Base-by-base conservation (phyloP, 1,140 invertebrate species). In the Eriosoma lanigerum region DNA sequence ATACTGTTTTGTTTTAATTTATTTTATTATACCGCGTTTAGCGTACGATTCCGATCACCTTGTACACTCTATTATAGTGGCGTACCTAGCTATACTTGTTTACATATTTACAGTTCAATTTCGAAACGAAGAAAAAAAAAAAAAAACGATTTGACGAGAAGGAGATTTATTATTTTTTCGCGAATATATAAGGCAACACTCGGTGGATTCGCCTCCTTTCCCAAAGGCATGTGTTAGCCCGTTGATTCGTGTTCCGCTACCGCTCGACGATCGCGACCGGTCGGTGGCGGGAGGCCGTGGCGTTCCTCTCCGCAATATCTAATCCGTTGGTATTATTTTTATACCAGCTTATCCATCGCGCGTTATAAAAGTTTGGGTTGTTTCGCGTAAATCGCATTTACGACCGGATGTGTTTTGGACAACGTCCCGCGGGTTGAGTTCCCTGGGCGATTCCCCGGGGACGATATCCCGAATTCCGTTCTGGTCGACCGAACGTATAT, bases 321-420 rank as follows among this genome's bases (percentile, higher is more conserved):
- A 52, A 72, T 72, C 24, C 68, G 17, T 72, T 72, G 4, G 26
- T 58, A 76, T 76, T 76, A 56, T 76, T 76, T 76, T 76, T 58
- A n/a, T n/a, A 56, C 72, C 15, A 38, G 70, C 38, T 68, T 68
- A 68, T 68, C 66, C 66, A 48, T 58, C 50, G 73, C 38, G 54
- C 8, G 54, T 8, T n/a, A 8, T 58, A 58, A 62, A 78, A 78
- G 32, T 78, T 78, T 78, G 52, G 56, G 75, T 13, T 62, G 46
- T 62, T 78, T 60, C 75, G 56, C 75, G 75, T 78, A 78, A 78
- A 78, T 78, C 54, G 75, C 75, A 62, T 78, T 78, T 78, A 78
- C 75, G 75, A 78, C 75, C 75, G 32, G 48, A 62, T 62, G 75
- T 78, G 75, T 78, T 78, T 78, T 62, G 56, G 75, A 62, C 54